Conservation (phyloP, 2,888 invertebrate genomes). For the Ernsta delagoae region DNA sequence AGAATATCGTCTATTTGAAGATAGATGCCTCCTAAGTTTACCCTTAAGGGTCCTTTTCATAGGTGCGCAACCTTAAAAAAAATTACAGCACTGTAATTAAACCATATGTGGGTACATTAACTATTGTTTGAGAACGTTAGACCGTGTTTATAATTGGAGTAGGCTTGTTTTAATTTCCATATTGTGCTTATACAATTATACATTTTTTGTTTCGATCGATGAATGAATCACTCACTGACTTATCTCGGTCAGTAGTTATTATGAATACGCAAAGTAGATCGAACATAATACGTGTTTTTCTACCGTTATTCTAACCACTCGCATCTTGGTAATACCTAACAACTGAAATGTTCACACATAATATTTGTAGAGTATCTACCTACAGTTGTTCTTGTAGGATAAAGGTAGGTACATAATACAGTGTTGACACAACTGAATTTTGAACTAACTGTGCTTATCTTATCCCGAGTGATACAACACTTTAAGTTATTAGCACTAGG, state of each 20-base stretch:
- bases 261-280: slow-evolving; percentile 12
- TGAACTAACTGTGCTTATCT: slow-evolving; percentile 20
- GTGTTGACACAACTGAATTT: slow-evolving; percentile 36
- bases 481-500: not conserved
- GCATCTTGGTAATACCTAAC: not conserved
- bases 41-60: too few species aligned
- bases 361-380: too few species aligned
- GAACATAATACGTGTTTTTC: slow-evolving; percentile 7
- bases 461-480: not conserved
- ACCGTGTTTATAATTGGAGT: not conserved
- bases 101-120: not conserved
- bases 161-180: slow-evolving; percentile 5
- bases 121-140: not conserved
- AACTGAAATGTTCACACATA: not conserved
- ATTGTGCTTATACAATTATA: not conserved
- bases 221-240: slow-evolving; percentile 9
- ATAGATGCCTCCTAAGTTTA: too few species aligned
- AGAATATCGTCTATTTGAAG: too few species aligned
- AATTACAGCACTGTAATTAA: too few species aligned
- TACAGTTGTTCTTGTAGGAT: slow-evolving; percentile 10
- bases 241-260: slow-evolving; percentile 8
- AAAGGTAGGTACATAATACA: slow-evolving; percentile 27
- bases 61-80: too few species aligned
- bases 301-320: slow-evolving; percentile 15
- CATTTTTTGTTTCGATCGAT: slow-evolving; percentile 3